Conservation (phyloP, 2,888 invertebrate species). For the Meloe dianella region DNA sequence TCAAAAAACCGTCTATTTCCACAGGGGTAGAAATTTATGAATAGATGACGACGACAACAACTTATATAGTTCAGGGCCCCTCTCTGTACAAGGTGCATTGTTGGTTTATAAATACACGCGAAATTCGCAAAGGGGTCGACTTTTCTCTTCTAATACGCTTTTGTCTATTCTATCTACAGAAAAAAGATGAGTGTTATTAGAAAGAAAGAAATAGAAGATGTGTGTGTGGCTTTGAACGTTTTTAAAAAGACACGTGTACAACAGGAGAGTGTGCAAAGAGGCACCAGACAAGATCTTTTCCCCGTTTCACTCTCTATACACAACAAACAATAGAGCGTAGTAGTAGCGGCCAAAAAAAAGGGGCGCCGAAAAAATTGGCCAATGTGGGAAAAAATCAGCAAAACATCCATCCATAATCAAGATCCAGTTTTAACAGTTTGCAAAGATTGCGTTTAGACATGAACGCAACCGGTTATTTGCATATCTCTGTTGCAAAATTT, state of each 20-base stretch:
- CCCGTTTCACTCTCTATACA: not conserved
- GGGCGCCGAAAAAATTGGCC: not conserved
- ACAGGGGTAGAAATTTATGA: not conserved
- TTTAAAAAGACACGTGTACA: not conserved
- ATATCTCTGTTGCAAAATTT: not conserved
- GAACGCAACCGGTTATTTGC: not conserved
- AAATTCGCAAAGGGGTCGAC: conserved; percentile 47
- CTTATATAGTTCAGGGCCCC: not conserved
- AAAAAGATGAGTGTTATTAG: not conserved
- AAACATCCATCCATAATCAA: too few species aligned
- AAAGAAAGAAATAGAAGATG: not conserved
- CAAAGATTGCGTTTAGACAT: not conserved
- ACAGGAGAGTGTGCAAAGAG: not conserved
- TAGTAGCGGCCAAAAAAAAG: too few species aligned
- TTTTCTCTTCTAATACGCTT: conserved; percentile 41
- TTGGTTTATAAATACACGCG: conserved; percentile 19
- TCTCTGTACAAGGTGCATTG: not conserved
- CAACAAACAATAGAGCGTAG: not conserved
- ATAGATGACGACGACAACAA: not conserved
- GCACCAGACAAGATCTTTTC: not conserved
- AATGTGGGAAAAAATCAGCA: not conserved
- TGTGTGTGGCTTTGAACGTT: conserved; percentile 3
- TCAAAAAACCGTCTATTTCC: too few species aligned
- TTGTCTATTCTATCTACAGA: conserved; percentile 43
- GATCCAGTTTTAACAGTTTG: too few species aligned